Base-by-base conservation (phyloP, 2,113 vertebrate genomes). In the Ornithorhynchus anatinus region DNA sequence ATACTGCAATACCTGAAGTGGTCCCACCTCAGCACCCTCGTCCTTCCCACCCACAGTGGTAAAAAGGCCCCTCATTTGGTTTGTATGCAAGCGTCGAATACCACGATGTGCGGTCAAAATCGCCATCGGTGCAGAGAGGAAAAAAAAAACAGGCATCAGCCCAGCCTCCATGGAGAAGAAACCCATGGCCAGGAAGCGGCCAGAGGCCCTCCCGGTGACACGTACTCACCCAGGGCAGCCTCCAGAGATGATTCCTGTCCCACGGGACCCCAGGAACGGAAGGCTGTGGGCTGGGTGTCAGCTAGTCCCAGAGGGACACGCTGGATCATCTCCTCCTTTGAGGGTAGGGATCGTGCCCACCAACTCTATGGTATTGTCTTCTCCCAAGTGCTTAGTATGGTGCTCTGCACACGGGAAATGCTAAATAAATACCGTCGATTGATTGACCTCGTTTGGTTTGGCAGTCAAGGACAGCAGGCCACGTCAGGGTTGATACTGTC, bases 31-130 rank as follows among this genome's bases (percentile, higher is more conserved):
- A n/a, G n/a, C 12, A 32, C 66, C 77, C 58, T 69, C 69, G 79
- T 84, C 79, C 79, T 81, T 87, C 75, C 62, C 69, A 85, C 84
- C 87, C 88, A 90, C 36, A 79, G 78, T 77, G 89, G 72, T 77
- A 79, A 88, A 88, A 89, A 59, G 27, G 32, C 6, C 14, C n/a
- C 60, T 25, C 52, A 13, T 25, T 45, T 31, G 20, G 45, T 61
- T 65, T n/a, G 75, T 74, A 88, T n/a, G n/a, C n/a, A n/a, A n/a
- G n/a, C n/a, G n/a, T n/a, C n/a, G n/a, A n/a, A n/a, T n/a, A n/a
- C n/a, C n/a, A n/a, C n/a, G n/a, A n/a, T n/a, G n/a, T n/a, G n/a
- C n/a, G n/a, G n/a, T n/a, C n/a, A n/a, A n/a, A n/a, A n/a, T n/a
- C n/a, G n/a, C n/a, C n/a, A n/a, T n/a, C n/a, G n/a, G n/a, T n/a